phyloP scores from a whole-genome alignment of 2,113 vertebrate species.

The Patagioenas fasciata region DNA sequence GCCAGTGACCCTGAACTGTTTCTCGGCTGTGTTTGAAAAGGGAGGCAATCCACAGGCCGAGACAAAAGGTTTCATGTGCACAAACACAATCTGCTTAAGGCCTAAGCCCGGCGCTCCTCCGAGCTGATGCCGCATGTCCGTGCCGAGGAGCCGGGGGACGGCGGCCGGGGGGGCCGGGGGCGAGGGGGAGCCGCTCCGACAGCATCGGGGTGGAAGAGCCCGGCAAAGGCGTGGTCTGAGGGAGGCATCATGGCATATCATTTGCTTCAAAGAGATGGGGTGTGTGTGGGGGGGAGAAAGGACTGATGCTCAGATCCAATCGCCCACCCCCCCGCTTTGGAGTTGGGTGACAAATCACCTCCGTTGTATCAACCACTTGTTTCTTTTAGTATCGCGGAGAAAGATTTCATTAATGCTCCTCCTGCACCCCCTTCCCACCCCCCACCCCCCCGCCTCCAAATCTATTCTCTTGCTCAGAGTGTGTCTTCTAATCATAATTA shows the following conservation, averaged over 20 bases:
- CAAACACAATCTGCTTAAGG: neutral
- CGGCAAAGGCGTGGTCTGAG: neutral
- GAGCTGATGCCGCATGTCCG: neutral
- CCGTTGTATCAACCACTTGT: conserved; percentile 58
- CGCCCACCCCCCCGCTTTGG: neutral
- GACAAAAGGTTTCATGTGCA: conserved; percentile 68
- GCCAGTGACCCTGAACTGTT: conserved; percentile 39
- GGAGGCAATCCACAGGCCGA: neutral
- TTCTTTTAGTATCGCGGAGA: conserved; percentile 47
- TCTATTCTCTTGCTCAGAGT: conserved; percentile 59
- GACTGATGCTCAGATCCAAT: neutral
- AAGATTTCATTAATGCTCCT: conserved; percentile 56
- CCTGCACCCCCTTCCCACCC: neutral
- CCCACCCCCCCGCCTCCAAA: conserved; percentile 23
- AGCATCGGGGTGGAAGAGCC: neutral
- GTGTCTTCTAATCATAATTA: conserved; percentile 71
- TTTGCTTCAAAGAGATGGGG: neutral
- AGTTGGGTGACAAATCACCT: conserved; percentile 56
- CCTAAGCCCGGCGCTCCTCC: neutral
- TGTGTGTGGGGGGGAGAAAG: neutral
- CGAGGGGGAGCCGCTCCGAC: neutral
- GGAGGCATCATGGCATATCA: neutral
- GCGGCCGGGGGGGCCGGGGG: neutral
- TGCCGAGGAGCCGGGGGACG: neutral
- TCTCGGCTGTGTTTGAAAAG: conserved; percentile 8